Evolutionary conservation across 2,888 invertebrate species (phyloP), one percentile per base, ranked within the genome.

Genomic region (Gisinianus flammeolus): DNA sequence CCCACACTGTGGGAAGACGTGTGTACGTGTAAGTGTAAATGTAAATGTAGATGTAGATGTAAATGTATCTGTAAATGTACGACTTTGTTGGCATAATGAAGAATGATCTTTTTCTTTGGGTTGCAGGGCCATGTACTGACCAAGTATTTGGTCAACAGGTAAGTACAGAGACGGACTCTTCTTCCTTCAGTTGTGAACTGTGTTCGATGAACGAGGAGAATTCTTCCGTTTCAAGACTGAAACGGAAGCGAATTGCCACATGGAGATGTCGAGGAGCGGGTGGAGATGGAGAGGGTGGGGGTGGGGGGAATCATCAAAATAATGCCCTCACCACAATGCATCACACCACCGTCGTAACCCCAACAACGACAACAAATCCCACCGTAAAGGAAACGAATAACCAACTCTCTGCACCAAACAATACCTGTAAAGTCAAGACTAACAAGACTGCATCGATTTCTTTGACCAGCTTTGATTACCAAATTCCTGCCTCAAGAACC

Each of bases 191-290:
- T 31, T 78, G 78, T 68, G 78, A 78, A 30, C 44, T 78, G 1
- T 78, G 78, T 75, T n/a, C n/a, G n/a, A n/a, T n/a, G n/a, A n/a
- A n/a, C n/a, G 78, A 78, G 52, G 78, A 78, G 70, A 78, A 77
- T 66, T 77, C 77, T 24, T 66, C n/a, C n/a, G n/a, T n/a, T n/a
- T n/a, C 72, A 67, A 77, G 72, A 77, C 77, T 77, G 72, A 77
- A 77, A 64, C 2, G 77, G 71, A 77, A 72, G 54, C 26, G 77
- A 64, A 77, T 67, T 1, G 75, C 66, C n/a, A 75, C 68, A 54
- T 77, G 77, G 77, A 72, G 71, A 52, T 77, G 77, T 72, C 72
- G 77, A 10, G 62, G 62, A 54, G 22, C 70, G 22, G 76, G 76
- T 2, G 62, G 62, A 12, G 72, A 8, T 72, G 72, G 72, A 67